These are phyloP conservation scores for Scophthalmus maximus DNA, from an alignment of 2,113 vertebrate genomes.

Conservation along the genomic window DNA sequence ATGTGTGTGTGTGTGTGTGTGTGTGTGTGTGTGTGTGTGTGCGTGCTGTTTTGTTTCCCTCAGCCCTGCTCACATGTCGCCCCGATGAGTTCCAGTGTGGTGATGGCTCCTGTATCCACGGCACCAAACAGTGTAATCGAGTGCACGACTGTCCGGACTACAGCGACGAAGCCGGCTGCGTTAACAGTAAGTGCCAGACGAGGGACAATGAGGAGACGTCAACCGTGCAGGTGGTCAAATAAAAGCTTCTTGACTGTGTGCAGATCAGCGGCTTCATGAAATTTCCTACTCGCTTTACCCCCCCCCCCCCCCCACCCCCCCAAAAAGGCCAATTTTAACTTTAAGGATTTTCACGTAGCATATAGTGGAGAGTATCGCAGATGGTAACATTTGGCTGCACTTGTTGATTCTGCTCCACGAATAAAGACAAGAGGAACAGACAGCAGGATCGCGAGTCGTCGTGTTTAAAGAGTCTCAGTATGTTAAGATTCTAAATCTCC, in stretches of 20 bases:
- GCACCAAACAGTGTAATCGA: conserved; percentile 91
- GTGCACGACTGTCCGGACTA: conserved; percentile 91
- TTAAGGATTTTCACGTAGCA: too few relatives aligned
- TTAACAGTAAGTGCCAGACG: conserved; percentile 83
- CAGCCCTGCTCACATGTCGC: conserved; percentile 90
- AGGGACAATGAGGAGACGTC: too few relatives aligned
- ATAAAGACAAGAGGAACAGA: background rate
- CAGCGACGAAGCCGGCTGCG: conserved; percentile 92
- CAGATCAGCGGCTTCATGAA: too few relatives aligned
- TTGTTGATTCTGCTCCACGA: background rate
- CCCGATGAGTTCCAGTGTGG: conserved; percentile 96
- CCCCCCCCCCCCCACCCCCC: too few relatives aligned
- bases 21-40: background rate
- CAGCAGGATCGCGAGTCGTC: background rate
- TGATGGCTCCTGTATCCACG: conserved; percentile 91
- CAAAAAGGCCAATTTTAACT: too few relatives aligned
- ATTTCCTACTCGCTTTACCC: too few relatives aligned
- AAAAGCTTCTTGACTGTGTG: too few relatives aligned
- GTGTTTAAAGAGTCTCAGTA: background rate
- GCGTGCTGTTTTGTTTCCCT: conserved; percentile 20
- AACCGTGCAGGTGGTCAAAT: background rate
- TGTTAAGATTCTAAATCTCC: conserved; percentile 6
- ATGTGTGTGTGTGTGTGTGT: conserved; percentile 13
- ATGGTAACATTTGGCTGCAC: conserved; percentile 43
- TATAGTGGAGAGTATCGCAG: conserved; percentile 42